Conservation (phyloP, 2,797 vertebrate species). For the Mormyrus hasselquistii region DNA sequence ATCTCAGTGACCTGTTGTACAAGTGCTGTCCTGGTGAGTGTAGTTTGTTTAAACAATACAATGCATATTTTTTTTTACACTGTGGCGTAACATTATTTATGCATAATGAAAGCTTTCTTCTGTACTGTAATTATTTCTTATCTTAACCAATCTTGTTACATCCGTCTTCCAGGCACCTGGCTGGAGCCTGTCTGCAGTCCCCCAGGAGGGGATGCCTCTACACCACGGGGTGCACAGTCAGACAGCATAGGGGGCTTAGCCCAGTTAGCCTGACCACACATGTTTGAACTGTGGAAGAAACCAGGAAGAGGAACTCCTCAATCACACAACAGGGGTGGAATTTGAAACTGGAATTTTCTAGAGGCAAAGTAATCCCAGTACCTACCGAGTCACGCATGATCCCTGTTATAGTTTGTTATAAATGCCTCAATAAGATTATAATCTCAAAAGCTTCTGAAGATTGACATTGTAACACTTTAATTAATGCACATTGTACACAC, state of each 20-base stretch:
- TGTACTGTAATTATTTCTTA: neutral
- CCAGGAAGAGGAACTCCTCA: neutral
- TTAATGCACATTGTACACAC: neutral
- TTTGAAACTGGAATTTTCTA: neutral
- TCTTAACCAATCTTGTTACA: neutral
- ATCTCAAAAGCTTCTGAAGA: neutral
- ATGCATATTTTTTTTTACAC: neutral
- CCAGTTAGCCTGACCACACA: neutral
- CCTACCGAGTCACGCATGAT: neutral
- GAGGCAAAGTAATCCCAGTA: neutral
- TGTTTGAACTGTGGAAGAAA: neutral
- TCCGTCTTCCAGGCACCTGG: neutral
- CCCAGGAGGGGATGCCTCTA: neutral
- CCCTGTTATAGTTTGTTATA: neutral
- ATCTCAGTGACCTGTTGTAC: neutral
- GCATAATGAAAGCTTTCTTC: neutral
- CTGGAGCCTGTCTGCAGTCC: neutral
- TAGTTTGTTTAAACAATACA: neutral
- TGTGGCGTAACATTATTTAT: neutral
- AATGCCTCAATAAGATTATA: neutral
- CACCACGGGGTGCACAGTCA: neutral
- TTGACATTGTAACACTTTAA: neutral
- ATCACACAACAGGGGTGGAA: neutral
- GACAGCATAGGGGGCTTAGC: neutral
- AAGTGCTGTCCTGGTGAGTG: neutral